Base-by-base conservation (phyloP, 1,140 invertebrate genomes). In the Lithobius niger region DNA sequence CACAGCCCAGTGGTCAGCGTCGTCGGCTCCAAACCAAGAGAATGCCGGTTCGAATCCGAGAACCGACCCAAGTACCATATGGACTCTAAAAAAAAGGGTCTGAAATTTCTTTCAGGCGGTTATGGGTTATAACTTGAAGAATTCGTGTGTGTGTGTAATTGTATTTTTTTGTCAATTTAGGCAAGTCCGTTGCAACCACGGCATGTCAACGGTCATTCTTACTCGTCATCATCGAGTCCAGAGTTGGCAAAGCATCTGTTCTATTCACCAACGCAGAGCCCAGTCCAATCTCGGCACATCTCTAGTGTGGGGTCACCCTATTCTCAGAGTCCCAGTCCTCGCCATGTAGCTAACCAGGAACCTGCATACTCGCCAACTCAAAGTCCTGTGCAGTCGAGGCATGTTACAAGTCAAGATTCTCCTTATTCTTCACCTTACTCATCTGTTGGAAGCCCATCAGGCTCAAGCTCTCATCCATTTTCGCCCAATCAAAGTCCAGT, bases 251-350 rank as follows among this genome's bases (percentile, higher is more conserved):
- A 61, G 55, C 55, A 56, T 44, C 22, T 60, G 52, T 56, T 62
- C 58, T 69, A 64, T 64, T 89, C 83, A 56, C 88, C 86, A 21
- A 88, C 83, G 54, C 87, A 88, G 60, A 85, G 82, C 63, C 88
- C 87, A 1, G 77, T 88, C 6, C 86, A 86, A 13, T 83, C 85
- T n/a, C 76, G 86, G 2, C 87, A 89, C 40, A 51, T 54, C 25
- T 21, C 52, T 2, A 54, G 25, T 27, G 13, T 54, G 22, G 52
- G 27, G 3, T 25, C 52, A 16, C 22, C 52, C 3, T 54, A 54
- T 26, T 54, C 52, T 43, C 52, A 54, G 22, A 54, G 52, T 43
- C 52, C 42, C n/a, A 54, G 52, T 24, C 54, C 54, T 49, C 47
- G 44, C 3, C 53, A 55, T 24, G 36, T 44, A 42, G 42, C 21